Conservation (phyloP, 2,888 invertebrate species). For the Bombylius discolor region DNA sequence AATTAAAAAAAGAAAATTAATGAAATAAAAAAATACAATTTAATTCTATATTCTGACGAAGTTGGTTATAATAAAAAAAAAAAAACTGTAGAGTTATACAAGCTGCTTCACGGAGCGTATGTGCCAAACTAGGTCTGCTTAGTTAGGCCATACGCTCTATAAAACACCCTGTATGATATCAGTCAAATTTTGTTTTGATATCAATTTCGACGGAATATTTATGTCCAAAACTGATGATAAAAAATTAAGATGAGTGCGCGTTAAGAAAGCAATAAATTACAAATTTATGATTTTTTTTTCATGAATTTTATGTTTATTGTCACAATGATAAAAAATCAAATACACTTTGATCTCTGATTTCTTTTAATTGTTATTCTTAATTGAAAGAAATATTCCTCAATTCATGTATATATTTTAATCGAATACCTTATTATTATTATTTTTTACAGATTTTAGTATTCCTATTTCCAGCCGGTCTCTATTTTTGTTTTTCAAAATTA, state of each 20-base stretch:
- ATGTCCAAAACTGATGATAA: slow-evolving; percentile 1
- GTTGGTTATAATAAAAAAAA: too few species aligned
- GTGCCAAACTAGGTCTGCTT: too few species aligned
- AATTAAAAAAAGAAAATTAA: background rate
- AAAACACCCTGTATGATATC: too few species aligned
- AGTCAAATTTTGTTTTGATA: too few species aligned
- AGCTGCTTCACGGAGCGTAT: too few species aligned
- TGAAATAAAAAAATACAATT: too few species aligned
- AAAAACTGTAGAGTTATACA: too few species aligned
- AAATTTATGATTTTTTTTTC: slow-evolving; percentile 20
- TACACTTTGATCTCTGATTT: slow-evolving; percentile 53
- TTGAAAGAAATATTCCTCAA: background rate
- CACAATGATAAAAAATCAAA: slow-evolving; percentile 35
- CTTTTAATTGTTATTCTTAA: background rate
- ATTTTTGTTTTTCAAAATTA: slow-evolving; percentile 89
- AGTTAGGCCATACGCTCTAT: too few species aligned
- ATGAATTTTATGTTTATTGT: slow-evolving; percentile 23
- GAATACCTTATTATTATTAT: background rate
- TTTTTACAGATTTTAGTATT: slow-evolving; percentile 74
- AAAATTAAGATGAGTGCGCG: slow-evolving; percentile 3
- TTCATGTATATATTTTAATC: background rate
- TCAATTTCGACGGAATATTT: too few species aligned
- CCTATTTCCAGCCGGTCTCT: slow-evolving; percentile 90
- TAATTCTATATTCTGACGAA: too few species aligned
- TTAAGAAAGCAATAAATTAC: slow-evolving; percentile 15